Percentiles rank a stretch among this genome's conserved stretches.
Evolutionary conservation across 2,797 vertebrate genomes (phyloP).

Genomic region (Gallinago nigripennis): DNA sequence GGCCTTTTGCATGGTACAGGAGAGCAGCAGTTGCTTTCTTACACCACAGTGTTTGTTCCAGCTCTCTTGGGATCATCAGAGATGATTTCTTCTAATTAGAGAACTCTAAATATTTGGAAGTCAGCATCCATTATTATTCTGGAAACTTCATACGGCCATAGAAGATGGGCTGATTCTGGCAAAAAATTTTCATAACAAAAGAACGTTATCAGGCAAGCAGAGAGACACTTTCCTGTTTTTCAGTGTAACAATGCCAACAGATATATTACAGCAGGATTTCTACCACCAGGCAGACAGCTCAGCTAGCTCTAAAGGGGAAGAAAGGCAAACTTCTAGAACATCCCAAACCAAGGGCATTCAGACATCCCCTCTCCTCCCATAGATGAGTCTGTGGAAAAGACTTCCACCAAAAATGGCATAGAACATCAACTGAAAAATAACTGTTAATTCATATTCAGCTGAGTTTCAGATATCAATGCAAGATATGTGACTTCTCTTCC

Average conservation of each 20-base stretch:
- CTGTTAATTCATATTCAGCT: not conserved
- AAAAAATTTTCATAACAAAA: conserved; percentile 12
- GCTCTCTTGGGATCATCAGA: not conserved
- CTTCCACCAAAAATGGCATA: not conserved
- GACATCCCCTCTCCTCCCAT: not conserved
- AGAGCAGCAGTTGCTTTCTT: conserved; percentile 1
- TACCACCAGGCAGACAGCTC: not conserved
- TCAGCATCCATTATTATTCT: conserved; percentile 39
- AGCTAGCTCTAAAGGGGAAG: not conserved
- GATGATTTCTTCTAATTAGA: not conserved
- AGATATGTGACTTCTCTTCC: not conserved
- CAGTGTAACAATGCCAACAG: not conserved
- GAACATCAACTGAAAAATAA: not conserved
- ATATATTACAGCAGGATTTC: not conserved
- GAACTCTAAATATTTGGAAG: conserved; percentile 60
- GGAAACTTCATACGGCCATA: not conserved
- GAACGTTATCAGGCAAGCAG: not conserved
- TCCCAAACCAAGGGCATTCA: not conserved
- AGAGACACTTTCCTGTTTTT: not conserved
- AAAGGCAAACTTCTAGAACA: not conserved
- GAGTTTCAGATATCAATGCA: not conserved
- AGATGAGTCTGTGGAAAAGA: not conserved
- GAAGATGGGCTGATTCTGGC: conserved; percentile 19
- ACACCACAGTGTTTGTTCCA: not conserved
- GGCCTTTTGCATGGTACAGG: not conserved